Conservation (phyloP, 2,888 invertebrate genomes). For the Pyrochroa serraticornis region DNA sequence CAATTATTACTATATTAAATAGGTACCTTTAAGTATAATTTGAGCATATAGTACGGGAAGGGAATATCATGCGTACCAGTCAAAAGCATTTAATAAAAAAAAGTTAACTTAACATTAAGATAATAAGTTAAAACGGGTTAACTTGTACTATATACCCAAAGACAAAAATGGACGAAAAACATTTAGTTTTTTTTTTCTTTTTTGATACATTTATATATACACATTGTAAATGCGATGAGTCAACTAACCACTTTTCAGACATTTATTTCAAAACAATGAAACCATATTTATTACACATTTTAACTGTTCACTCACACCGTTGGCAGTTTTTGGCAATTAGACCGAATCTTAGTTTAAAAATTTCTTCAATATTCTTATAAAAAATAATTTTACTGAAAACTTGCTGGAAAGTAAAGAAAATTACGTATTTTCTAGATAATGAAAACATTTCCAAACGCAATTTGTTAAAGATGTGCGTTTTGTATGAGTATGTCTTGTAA, state of each 20-base stretch:
- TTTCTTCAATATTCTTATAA: constrained; percentile 34
- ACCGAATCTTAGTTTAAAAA: constrained; percentile 47
- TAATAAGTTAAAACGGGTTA: constrained; percentile 23
- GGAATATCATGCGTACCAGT: constrained; percentile 30
- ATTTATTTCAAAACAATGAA: constrained; percentile 30
- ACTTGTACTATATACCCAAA: constrained; percentile 55
- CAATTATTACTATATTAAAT: constrained; percentile 52
- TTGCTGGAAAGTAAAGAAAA: constrained; percentile 30
- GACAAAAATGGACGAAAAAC: constrained; percentile 57
- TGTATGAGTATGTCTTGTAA: constrained; percentile 43
- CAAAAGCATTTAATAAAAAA: constrained; percentile 17
- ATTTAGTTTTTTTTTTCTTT: constrained; percentile 52
- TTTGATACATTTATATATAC: constrained; percentile 47
- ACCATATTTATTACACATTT: constrained; percentile 38
- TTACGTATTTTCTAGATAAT: constrained; percentile 33
- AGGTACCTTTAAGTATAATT: constrained; percentile 54
- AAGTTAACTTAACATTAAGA: constrained; percentile 24
- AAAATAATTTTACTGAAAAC: constrained; percentile 36
- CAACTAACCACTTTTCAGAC: constrained; percentile 30
- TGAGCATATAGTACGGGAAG: constrained; percentile 53
- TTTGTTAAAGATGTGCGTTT: constrained; percentile 43
- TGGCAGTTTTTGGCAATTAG: constrained; percentile 57
- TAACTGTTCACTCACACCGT: constrained; percentile 49
- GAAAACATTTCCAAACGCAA: constrained; percentile 22
- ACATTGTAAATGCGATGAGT: constrained; percentile 43